These are phyloP conservation scores for Hemitrygon akajei DNA, from an alignment of 2,797 vertebrate genomes.

Conservation along the genomic window DNA sequence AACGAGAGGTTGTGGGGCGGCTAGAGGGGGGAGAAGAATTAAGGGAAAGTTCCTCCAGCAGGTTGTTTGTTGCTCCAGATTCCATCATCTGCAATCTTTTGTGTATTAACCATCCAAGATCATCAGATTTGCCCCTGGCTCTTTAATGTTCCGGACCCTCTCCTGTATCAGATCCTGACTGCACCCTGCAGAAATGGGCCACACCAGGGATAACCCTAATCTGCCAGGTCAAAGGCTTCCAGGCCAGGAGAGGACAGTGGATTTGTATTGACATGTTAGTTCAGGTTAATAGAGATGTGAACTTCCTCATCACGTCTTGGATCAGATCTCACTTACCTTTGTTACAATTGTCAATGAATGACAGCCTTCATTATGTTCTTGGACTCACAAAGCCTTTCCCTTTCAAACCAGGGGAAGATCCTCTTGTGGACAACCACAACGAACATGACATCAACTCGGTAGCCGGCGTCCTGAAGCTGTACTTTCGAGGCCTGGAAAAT, in stretches of 20 bases:
- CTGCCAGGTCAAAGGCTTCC: neutral
- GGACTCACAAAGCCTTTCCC: neutral
- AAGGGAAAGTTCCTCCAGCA: no score
- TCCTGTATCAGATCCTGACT: neutral
- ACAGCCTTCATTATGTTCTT: neutral
- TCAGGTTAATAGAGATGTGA: no score
- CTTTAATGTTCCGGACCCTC: neutral
- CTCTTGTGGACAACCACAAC: constrained; percentile 85
- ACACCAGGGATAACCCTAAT: neutral
- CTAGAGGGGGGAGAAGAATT: no score
- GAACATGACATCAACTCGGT: constrained; percentile 96
- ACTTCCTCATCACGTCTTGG: no score
- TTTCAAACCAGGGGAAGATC: constrained; percentile 80
- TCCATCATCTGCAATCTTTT: no score
- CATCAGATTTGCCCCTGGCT: neutral
- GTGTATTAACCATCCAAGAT: neutral
- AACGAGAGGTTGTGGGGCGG: no score
- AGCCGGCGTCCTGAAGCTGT: constrained; percentile 93
- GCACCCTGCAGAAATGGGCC: neutral
- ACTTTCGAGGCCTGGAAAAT: constrained; percentile 96
- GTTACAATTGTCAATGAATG: neutral
- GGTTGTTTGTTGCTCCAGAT: no score
- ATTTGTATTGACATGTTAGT: neutral
- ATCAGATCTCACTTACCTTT: neutral
- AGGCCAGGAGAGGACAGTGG: no score